Conservation (phyloP, 2,797 vertebrate species). For the Columba guinea region DNA sequence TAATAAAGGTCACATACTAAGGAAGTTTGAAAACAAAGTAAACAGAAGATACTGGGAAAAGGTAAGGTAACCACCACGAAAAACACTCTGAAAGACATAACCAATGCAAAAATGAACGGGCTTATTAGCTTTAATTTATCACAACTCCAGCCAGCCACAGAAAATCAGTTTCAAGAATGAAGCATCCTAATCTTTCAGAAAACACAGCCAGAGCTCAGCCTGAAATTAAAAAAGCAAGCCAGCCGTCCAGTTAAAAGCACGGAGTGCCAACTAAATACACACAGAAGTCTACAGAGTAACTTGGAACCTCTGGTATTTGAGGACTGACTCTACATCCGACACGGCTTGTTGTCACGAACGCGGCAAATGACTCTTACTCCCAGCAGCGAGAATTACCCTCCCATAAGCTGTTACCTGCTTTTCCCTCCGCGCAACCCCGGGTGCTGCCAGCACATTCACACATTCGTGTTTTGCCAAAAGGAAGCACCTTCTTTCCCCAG, state of each 20-base stretch:
- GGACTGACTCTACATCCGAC: not conserved
- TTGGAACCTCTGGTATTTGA: rapidly evolving
- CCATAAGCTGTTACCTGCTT: not conserved
- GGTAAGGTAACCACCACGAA: not conserved
- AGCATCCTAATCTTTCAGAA: rapidly evolving
- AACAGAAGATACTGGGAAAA: not conserved
- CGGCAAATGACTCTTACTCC: rapidly evolving
- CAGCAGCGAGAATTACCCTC: not conserved
- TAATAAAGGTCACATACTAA: not conserved
- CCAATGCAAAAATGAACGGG: not conserved
- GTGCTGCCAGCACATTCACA: rapidly evolving
- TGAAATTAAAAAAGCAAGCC: not conserved
- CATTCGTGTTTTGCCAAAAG: rapidly evolving
- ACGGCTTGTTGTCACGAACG: not conserved
- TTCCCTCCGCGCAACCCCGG: not conserved
- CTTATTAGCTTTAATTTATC: not conserved
- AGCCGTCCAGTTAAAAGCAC: not conserved
- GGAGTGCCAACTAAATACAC: rapidly evolving
- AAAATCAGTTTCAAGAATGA: rapidly evolving
- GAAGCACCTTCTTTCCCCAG: not conserved
- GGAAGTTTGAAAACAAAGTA: not conserved
- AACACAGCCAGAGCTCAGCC: not conserved
- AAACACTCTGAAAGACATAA: not conserved
- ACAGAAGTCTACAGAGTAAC: rapidly evolving
- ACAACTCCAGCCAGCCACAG: not conserved